Base-by-base conservation (phyloP, 2,797 vertebrate species). In the Sebastes oblongus region DNA sequence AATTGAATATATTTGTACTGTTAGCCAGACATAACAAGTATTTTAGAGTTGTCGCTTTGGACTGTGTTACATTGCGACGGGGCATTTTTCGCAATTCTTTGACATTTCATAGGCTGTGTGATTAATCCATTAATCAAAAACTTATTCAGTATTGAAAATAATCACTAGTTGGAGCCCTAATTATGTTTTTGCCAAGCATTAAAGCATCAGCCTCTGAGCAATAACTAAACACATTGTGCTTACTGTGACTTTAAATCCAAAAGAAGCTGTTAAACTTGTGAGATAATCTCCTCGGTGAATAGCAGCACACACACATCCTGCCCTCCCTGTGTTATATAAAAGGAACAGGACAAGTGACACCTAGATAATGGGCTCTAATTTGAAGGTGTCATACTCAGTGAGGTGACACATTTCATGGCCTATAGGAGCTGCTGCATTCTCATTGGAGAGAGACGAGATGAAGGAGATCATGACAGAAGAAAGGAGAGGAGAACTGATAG, bases 341-440 rank as follows among this genome's bases (percentile, higher is more conserved):
- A 94, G 89, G 92, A 91, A 86, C 94, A 88, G 91, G 94, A 87
- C 91, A 93, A 91, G 92, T 96, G 96, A 96, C 95, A 95, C 91
- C 92, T 92, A 84, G 91, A 94, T 97, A 97, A 97, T 96, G 94
- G 95, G 91, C 91, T 96, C 88, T 95, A 96, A 94, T 97, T 96
- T 96, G 92, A 94, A 92, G 92, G 92, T 95, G 95, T 97, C 96
- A 93, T 84, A 94, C 94, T 95, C 96, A 84, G 92, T 81, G 89
- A 94, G 94, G 91, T 90, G 82, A 94, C 88, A 88, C 88, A 77
- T 93, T 95, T 89, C 88, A 87, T 88, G 90, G 92, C 91, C 72
- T 88, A n/a, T 46, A 72, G 91, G 91, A 90, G 94, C 93, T 93
- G 89, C 91, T 27, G 72, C 83, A 81, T 27, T 82, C 82, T 60